Evolutionary conservation across 2,888 invertebrate genomes (phyloP), one percentile per base, ranked within the genome.

Genomic region (Drosophila gaucha): DNA sequence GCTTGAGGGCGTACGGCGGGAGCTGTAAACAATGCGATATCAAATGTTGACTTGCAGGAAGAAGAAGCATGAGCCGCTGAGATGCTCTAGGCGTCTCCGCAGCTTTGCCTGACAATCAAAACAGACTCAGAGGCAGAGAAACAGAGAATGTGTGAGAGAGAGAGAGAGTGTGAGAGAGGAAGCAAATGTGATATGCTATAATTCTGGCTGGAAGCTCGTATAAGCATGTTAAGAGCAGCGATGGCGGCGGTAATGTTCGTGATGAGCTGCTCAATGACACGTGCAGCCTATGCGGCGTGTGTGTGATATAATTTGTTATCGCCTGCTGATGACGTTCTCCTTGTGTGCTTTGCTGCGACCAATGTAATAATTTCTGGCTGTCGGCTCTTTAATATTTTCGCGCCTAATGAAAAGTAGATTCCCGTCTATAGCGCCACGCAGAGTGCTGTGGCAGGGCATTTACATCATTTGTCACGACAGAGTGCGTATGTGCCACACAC

Each of bases 251-350:
- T 75, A 75, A 74, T 80, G 86, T 44, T 70, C 64, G 58, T 80
- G 87, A 87, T 80, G 60, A 85, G 82, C 87, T 85, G 87, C 82
- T 82, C 85, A 87, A 87, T 86, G 74, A 82, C 84, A 77, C 79
- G 80, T 67, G 72, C 74, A 72, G 86, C 62, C 79, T 55, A 64
- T 65, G 69, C 60, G 69, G 87, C 87, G 87, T 84, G 80, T 82
- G 80, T 78, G 80, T 55, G 74, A 79, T 86, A 84, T 80, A 80
- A 80, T 87, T 87, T 85, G 83, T 87, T 82, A 86, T 85, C 78
- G 78, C 65, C 78, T 77, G 68, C 64, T 67, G 59, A 50, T 73
- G 68, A 57, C 72, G 33, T 67, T 57, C 35, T 46, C 49, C 22
- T 10, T 3, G 24, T 14, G 39, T 47, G 58, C 14, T 33, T 28